phyloP scores from a whole-genome alignment of 2,888 invertebrate species.

The Lithophane leautieri region DNA sequence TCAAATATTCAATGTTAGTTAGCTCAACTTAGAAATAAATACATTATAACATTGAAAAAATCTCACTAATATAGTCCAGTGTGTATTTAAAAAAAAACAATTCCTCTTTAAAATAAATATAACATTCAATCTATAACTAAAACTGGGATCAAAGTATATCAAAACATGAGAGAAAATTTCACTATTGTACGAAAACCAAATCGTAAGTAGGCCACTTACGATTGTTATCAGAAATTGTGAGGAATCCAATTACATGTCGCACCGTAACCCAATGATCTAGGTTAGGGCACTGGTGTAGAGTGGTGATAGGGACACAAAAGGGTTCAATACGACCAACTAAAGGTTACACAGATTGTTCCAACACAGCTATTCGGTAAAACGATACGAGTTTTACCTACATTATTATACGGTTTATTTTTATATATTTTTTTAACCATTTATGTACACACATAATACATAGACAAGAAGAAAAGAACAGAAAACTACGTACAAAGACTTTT shows the following conservation, averaged over 20 bases:
- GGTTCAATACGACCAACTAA: conserved; percentile 32
- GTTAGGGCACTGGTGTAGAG: conserved; percentile 33
- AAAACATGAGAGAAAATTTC: background rate
- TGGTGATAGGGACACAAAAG: conserved; percentile 45
- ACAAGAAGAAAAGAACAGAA: too few relatives aligned
- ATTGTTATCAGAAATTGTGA: conserved; percentile 26
- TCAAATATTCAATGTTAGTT: background rate
- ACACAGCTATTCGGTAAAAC: conserved; percentile 30
- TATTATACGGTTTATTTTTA: background rate
- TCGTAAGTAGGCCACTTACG: background rate
- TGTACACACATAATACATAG: too few relatives aligned
- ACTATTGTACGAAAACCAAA: conserved; percentile 16
- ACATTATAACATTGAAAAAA: background rate
- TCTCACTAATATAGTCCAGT: background rate
- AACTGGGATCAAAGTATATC: background rate
- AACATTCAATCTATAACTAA: background rate
- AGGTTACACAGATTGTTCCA: conserved; percentile 13
- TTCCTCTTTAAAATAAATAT: background rate
- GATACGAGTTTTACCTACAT: conserved; percentile 16
- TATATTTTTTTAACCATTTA: too few relatives aligned
- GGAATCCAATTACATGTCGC: conserved; percentile 42
- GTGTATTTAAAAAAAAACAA: background rate
- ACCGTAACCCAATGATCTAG: conserved; percentile 29
- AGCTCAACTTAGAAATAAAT: background rate
- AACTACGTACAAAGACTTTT: too few relatives aligned